Conservation (phyloP, 1,140 invertebrate genomes). For the Aphidius gifuensis region DNA sequence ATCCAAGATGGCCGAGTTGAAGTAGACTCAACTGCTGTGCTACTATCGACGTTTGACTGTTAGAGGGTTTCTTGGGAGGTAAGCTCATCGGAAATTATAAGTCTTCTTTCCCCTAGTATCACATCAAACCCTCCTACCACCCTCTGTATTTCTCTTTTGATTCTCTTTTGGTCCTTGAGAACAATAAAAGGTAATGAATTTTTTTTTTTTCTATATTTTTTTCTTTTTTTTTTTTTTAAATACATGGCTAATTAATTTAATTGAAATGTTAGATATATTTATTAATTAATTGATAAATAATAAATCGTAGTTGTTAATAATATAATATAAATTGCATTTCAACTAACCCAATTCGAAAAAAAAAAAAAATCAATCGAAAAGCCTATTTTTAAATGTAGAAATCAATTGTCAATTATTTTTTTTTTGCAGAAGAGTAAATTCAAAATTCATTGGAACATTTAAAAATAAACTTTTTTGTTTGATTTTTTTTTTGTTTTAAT, state of each 20-base stretch:
- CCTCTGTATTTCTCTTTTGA: background rate
- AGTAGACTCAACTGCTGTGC: conserved; percentile 25
- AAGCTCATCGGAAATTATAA: conserved; percentile 55
- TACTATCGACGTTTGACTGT: conserved; percentile 55
- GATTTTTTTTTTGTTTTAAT: too few relatives aligned
- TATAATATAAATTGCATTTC: too few relatives aligned
- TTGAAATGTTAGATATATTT: too few relatives aligned
- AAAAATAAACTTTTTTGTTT: too few relatives aligned
- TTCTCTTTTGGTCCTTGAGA: conserved; percentile 44
- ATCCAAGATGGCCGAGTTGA: conserved; percentile 51
- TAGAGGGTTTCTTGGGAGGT: conserved; percentile 53
- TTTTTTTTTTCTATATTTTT: conserved; percentile 36
- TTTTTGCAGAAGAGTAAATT: too few relatives aligned
- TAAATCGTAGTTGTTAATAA: too few relatives aligned
- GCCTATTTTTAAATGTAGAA: too few relatives aligned
- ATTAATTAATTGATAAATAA: too few relatives aligned
- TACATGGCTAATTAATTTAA: background rate
- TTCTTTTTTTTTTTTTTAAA: background rate
- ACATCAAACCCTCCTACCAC: conserved; percentile 29
- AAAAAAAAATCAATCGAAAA: too few relatives aligned
- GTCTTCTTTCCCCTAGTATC: conserved; percentile 53
- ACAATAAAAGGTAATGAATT: conserved; percentile 49
- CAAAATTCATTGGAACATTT: too few relatives aligned
- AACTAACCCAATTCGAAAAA: too few relatives aligned
- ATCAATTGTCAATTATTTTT: too few relatives aligned